Conservation (phyloP, 2,888 invertebrate species). For the Hypolimnas misippus region DNA sequence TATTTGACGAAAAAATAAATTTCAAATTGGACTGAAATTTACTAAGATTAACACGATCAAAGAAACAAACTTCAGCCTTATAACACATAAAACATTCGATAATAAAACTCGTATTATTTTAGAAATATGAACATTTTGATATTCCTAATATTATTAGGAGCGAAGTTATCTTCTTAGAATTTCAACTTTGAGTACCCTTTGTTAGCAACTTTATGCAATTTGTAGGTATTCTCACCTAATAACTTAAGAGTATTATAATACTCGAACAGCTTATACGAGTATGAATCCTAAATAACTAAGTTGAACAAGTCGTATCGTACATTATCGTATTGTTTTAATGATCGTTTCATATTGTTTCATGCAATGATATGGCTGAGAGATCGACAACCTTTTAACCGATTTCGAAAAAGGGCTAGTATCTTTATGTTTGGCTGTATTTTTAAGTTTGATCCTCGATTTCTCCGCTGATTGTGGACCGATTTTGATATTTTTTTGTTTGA, state of each 20-base stretch:
- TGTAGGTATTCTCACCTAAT: conserved; percentile 12
- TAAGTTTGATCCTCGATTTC: too few species aligned
- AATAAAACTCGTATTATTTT: not conserved
- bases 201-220: conserved; percentile 10
- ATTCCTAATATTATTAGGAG: not conserved
- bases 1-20: too few species aligned
- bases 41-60: too few species aligned
- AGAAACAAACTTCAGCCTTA: too few species aligned
- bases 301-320: conserved; percentile 23
- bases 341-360: too few species aligned
- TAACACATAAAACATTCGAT: not conserved
- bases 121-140: not conserved
- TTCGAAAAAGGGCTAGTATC: too few species aligned
- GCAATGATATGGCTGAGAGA: too few species aligned
- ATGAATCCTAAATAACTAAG: conserved; percentile 26
- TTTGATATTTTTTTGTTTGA: too few species aligned
- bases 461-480: too few species aligned
- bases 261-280: conserved; percentile 3
- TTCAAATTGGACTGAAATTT: too few species aligned
- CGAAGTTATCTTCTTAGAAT: conserved; percentile 8
- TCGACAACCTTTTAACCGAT: too few species aligned
- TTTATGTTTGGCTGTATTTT: too few species aligned
- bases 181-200: conserved; percentile 10
- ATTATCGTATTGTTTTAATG: not conserved
- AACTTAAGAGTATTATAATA: conserved; percentile 11